phyloP scores from a whole-genome alignment of 1,140 invertebrate species.

The Micrasema longulum region DNA sequence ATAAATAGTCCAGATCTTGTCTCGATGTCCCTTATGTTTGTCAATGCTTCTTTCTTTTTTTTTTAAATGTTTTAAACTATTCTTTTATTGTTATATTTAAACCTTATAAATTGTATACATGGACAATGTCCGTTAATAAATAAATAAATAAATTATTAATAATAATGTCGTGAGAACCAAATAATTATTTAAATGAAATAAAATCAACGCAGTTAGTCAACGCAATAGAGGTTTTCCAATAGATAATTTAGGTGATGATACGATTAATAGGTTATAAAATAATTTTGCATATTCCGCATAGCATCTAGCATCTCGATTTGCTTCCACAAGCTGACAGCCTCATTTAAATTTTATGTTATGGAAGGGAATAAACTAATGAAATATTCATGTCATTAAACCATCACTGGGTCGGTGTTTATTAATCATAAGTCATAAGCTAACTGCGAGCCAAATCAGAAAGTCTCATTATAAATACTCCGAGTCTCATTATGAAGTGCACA shows the following conservation, averaged over 20 bases:
- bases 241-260: not conserved
- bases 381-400: slow-evolving; percentile 30
- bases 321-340: slow-evolving; percentile 15
- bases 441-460: not conserved
- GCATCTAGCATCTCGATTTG: slow-evolving; percentile 14
- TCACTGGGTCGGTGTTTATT: not conserved
- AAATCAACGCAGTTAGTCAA: too few relatives aligned
- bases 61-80: too few relatives aligned
- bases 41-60: too few relatives aligned
- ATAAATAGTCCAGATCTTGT: too few relatives aligned
- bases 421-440: slow-evolving; percentile 21
- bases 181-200: too few relatives aligned
- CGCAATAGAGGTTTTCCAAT: not conserved
- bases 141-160: not conserved
- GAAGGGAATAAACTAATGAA: slow-evolving; percentile 34
- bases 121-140: too few relatives aligned
- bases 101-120: too few relatives aligned
- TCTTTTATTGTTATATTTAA: too few relatives aligned
- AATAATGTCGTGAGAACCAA: too few relatives aligned
- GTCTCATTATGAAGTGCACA: too few relatives aligned
- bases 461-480: too few relatives aligned
- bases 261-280: not conserved
- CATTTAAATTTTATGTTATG: not conserved
- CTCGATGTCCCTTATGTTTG: too few relatives aligned
- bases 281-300: slow-evolving; percentile 15